phyloP scores from a whole-genome alignment of 2,888 invertebrate genomes.

The Sipunculus nudus region DNA sequence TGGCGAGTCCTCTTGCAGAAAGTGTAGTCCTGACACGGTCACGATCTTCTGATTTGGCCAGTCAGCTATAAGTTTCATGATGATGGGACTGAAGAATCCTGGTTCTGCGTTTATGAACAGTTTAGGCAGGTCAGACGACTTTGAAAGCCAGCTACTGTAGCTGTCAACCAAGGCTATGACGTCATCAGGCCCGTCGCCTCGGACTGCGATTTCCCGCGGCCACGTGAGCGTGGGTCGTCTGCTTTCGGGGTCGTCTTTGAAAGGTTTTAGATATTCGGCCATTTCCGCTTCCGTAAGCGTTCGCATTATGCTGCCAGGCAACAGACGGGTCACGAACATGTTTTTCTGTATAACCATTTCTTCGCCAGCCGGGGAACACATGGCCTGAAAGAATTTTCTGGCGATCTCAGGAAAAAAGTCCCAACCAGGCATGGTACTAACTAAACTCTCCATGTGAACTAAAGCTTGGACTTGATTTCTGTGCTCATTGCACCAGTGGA shows the following conservation, averaged over 20 bases:
- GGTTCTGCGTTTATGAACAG: conserved; percentile 22
- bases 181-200: conserved; percentile 15
- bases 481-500: conserved; percentile 24
- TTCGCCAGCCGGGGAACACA: conserved; percentile 20
- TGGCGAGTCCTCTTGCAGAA: conserved; percentile 26
- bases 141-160: conserved; percentile 9
- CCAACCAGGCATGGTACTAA: conserved; percentile 12
- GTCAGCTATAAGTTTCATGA: neutral
- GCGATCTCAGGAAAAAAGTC: conserved; percentile 7
- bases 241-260: conserved; percentile 1
- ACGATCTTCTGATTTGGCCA: conserved; percentile 15
- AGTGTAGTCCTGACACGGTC: conserved; percentile 17
- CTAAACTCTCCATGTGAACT: conserved; percentile 21
- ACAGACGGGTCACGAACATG: conserved; percentile 15
- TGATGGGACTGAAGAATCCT: conserved; percentile 17
- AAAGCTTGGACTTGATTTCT: conserved; percentile 8
- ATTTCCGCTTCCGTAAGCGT: conserved; percentile 20
- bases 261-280: conserved; percentile 18
- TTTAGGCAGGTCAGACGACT: conserved; percentile 8
- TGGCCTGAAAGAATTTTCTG: conserved; percentile 8
- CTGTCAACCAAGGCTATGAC: conserved; percentile 8
- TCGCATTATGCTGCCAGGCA: conserved; percentile 12
- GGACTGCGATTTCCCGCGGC: conserved; percentile 22
- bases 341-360: conserved; percentile 25
- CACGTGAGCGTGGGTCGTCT: conserved; percentile 22